Percentiles rank a stretch among this genome's conserved stretches.
Conservation (phyloP, 1,140 invertebrate genomes). For the Telenomus remus region DNA sequence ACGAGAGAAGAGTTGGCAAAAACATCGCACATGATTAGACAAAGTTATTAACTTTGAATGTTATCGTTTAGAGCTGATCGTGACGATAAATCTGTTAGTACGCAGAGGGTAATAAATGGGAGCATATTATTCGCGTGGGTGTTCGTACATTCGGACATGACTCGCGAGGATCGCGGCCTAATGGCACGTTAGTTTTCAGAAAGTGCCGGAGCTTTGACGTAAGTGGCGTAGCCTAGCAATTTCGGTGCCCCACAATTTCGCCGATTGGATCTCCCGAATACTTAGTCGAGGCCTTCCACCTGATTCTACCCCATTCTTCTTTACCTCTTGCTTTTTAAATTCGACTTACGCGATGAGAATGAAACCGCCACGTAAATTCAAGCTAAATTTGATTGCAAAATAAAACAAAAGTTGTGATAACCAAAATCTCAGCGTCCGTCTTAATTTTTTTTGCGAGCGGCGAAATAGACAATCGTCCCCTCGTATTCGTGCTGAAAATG, state of each 20-base stretch:
- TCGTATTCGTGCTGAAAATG: constrained; percentile 38
- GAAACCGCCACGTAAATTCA: background rate
- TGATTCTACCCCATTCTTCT: constrained; percentile 17
- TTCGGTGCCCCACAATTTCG: constrained; percentile 68
- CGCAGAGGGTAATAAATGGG: constrained; percentile 50
- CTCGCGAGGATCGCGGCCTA: constrained; percentile 53
- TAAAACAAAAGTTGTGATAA: too few species aligned
- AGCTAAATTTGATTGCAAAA: background rate
- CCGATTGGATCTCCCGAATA: constrained; percentile 66
- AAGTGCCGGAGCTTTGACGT: constrained; percentile 61
- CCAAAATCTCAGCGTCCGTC: too few species aligned
- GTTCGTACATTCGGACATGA: constrained; percentile 50
- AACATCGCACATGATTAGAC: constrained; percentile 37
- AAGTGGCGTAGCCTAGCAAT: constrained; percentile 66
- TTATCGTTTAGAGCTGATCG: constrained; percentile 26
- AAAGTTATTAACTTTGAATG: constrained; percentile 46
- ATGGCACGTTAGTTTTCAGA: constrained; percentile 69
- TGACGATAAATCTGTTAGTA: constrained; percentile 44
- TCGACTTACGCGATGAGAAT: constrained; percentile 10
- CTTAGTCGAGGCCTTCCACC: constrained; percentile 57
- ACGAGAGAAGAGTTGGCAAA: constrained; percentile 13
- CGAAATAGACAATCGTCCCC: constrained; percentile 5
- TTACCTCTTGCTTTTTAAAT: constrained; percentile 16
- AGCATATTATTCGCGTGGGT: constrained; percentile 48
- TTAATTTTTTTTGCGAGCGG: too few species aligned